Percentiles rank a stretch among this genome's conserved stretches.
Conservation (phyloP, 2,888 invertebrate genomes). For the Euzetes globulus region DNA sequence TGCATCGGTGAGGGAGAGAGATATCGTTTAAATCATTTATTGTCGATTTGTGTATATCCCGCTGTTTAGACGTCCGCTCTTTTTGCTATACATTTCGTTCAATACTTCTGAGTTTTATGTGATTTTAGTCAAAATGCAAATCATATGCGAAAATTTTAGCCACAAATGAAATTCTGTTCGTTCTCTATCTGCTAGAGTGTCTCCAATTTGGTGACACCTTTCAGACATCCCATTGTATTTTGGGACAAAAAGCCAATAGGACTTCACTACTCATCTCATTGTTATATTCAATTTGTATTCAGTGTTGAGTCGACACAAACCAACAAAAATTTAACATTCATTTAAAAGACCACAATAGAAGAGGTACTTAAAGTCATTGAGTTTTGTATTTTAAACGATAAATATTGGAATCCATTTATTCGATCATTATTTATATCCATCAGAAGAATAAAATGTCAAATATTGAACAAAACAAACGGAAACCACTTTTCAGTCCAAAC, state of each 20-base stretch:
- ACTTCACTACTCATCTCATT: conserved; percentile 12
- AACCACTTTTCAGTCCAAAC: too few relatives aligned
- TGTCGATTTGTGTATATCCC: conserved; percentile 9
- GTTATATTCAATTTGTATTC: conserved; percentile 13
- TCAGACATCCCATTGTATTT: conserved; percentile 6
- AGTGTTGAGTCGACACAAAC: background rate
- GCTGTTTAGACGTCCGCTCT: conserved; percentile 19
- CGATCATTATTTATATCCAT: background rate
- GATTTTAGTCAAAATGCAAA: background rate
- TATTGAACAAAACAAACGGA: too few relatives aligned
- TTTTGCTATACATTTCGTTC: background rate
- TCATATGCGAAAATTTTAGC: conserved; percentile 13
- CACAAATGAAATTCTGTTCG: conserved; percentile 13
- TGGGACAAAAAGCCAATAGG: background rate
- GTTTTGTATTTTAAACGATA: background rate
- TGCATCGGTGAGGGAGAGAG: background rate
- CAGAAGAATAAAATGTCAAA: too few relatives aligned
- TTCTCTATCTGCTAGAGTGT: background rate
- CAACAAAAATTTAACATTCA: conserved; percentile 1
- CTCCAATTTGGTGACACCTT: conserved; percentile 16
- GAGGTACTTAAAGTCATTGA: background rate
- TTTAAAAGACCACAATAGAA: background rate
- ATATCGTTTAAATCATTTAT: background rate
- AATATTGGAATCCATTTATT: background rate
- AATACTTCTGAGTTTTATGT: background rate